Base-by-base conservation (phyloP, 2,888 invertebrate species). In the Nomada ferruginata region DNA sequence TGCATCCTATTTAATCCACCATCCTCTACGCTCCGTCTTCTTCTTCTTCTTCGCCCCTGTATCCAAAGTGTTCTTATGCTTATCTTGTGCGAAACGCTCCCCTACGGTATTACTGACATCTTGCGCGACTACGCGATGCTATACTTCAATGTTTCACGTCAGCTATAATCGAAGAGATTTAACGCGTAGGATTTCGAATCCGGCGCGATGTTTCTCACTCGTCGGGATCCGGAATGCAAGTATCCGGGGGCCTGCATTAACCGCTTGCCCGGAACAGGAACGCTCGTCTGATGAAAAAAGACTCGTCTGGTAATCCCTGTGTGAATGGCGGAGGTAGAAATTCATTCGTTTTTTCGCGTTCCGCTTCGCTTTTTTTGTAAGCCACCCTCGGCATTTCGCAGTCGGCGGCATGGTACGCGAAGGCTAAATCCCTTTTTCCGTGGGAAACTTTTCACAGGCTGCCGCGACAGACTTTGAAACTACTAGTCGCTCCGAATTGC, bases 1-100 rank as follows among this genome's bases (percentile, higher is more conserved):
- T 80, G 80, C 74, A 68, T 68, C 53, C 77, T 82, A 72, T 76
- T 76, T 69, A 57, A 79, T 76, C 75, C 79, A 36, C 23, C 68
- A 57, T 29, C 36, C 50, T 50, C 60, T 50, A 20, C 52, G 42
- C 50, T 42, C 71, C 76, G 47, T 78, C 74, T 52, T 79, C 29
- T 59, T 4, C 29, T 59, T 4, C 65, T 65, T 66, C 42, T 69
- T 69, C 57, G 47, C 36, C 44, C 42, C 42, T 20, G 52, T 55
- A 44, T 80, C 81, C 69, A 78, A 23, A n/a, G 13, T 10, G 11
- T 42, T 18, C 57, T 4, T 23, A 9, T 2, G n/a, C 50, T 23
- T 9, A 44, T 15, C 20, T 18, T n/a, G 53, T 4, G 2, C 55
- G 36, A 29, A 47, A 11, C 70, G n/a, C 20, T 64, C 7, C 59